These are phyloP conservation scores for Caracal caracal DNA, from an alignment of 2,113 vertebrate genomes.

Conservation along the genomic window DNA sequence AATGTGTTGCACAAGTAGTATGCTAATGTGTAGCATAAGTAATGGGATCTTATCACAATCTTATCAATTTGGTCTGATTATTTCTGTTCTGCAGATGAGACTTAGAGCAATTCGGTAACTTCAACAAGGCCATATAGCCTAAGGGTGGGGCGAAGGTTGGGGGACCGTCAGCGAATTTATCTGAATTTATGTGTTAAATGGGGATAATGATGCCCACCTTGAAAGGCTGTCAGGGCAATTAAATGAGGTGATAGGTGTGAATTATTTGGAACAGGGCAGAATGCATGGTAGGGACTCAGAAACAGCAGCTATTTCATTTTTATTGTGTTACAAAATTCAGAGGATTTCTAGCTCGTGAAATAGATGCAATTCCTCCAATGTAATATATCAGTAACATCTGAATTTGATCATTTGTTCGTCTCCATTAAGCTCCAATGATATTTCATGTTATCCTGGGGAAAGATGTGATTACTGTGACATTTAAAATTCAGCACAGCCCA, in stretches of 20 bases:
- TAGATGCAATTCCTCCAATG: not conserved
- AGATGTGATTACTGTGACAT: conserved; percentile 60
- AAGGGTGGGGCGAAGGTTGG: not conserved
- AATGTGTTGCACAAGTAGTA: not conserved
- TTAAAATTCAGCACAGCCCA: not conserved
- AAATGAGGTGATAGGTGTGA: not conserved
- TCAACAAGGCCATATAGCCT: not conserved
- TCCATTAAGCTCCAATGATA: conserved; percentile 63
- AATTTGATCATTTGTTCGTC: conserved; percentile 67
- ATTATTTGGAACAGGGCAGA: not conserved
- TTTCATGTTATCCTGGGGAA: conserved; percentile 53
- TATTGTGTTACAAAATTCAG: conserved; percentile 51
- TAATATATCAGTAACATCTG: conserved; percentile 40
- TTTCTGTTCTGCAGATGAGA: not conserved
- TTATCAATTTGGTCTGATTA: not conserved
- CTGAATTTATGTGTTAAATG: not conserved
- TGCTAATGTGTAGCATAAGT: too few species aligned
- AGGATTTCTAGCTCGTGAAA: conserved; percentile 50
- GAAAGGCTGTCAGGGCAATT: not conserved
- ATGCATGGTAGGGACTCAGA: not conserved
- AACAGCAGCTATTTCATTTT: not conserved
- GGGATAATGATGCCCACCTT: not conserved
- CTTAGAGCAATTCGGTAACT: not conserved
- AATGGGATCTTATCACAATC: not conserved
- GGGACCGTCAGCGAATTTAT: not conserved